A percentile compares a stretch with the other conserved stretches of the same genome.
phyloP scores from a whole-genome alignment of 2,888 invertebrate species.

The Hemistola chrysoprasaria region DNA sequence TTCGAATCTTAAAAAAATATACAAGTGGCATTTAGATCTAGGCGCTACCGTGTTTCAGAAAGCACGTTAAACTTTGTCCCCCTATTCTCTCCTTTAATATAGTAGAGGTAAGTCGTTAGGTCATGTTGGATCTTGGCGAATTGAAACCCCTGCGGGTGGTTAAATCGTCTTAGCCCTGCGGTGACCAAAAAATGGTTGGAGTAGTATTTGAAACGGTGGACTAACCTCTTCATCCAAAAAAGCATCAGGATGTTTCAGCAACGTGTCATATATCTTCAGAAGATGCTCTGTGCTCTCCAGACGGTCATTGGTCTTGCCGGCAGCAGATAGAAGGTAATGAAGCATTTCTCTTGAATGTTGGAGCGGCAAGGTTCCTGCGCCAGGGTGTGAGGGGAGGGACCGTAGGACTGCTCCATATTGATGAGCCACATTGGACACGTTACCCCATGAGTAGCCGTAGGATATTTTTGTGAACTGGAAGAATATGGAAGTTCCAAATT shows the following conservation, averaged over 20 bases:
- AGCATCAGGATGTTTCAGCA: conserved; percentile 80
- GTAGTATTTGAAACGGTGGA: too few species aligned
- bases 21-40: too few species aligned
- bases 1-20: too few species aligned
- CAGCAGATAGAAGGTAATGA: conserved; percentile 69
- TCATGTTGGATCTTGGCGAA: too few species aligned
- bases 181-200: too few species aligned
- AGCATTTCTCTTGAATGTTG: conserved; percentile 82
- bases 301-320: conserved; percentile 54
- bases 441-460: conserved; percentile 85
- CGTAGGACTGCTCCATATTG: conserved; percentile 80
- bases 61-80: too few species aligned
- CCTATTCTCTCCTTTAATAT: too few species aligned
- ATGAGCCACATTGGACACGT: conserved; percentile 78
- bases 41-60: too few species aligned
- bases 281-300: conserved; percentile 85
- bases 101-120: too few species aligned
- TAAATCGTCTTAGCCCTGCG: too few species aligned
- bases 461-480: conserved; percentile 68
- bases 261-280: conserved; percentile 76
- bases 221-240: conserved; percentile 88
- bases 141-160: too few species aligned
- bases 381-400: conserved; percentile 79
- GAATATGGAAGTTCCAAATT: not conserved
- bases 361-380: conserved; percentile 85